Evolutionary conservation across 2,888 invertebrate genomes (phyloP).

Genomic region (Drosophila neonasuta): DNA sequence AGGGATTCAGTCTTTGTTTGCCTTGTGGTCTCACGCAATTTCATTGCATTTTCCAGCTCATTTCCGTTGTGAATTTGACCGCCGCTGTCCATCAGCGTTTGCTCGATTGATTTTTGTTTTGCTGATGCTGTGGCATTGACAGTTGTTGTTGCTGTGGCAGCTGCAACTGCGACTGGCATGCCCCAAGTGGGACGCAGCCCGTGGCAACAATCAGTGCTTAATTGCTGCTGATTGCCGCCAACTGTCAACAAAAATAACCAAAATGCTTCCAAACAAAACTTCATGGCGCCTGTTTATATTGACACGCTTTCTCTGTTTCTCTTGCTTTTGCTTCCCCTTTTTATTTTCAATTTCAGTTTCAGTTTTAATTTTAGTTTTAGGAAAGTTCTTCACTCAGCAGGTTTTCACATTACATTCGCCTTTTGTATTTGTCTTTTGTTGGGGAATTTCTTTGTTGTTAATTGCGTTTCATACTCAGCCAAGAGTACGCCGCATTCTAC

Average conservation of each 20-base stretch:
- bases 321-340: conserved; percentile 14
- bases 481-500: conserved; percentile 53
- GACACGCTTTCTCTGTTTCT: conserved; percentile 8
- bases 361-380: conserved; percentile 52
- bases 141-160: conserved; percentile 19
- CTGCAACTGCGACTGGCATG: conserved; percentile 44
- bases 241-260: conserved; percentile 79
- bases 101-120: conserved; percentile 52
- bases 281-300: conserved; percentile 61
- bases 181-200: conserved; percentile 45
- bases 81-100: conserved; percentile 14
- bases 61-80: conserved; percentile 55
- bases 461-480: conserved; percentile 45
- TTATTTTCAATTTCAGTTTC: conserved; percentile 35
- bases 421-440: conserved; percentile 41
- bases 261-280: conserved; percentile 74
- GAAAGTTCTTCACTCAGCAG: conserved; percentile 19
- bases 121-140: conserved; percentile 21
- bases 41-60: conserved; percentile 67
- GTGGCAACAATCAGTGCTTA: conserved; percentile 63
- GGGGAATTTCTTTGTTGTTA: conserved; percentile 44
- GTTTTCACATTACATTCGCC: conserved; percentile 53
- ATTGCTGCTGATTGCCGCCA: conserved; percentile 72
- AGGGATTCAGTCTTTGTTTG: conserved; percentile 32
- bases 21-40: conserved; percentile 56